Conservation (phyloP, 2,888 invertebrate species). For the Capitulum mitella region DNA sequence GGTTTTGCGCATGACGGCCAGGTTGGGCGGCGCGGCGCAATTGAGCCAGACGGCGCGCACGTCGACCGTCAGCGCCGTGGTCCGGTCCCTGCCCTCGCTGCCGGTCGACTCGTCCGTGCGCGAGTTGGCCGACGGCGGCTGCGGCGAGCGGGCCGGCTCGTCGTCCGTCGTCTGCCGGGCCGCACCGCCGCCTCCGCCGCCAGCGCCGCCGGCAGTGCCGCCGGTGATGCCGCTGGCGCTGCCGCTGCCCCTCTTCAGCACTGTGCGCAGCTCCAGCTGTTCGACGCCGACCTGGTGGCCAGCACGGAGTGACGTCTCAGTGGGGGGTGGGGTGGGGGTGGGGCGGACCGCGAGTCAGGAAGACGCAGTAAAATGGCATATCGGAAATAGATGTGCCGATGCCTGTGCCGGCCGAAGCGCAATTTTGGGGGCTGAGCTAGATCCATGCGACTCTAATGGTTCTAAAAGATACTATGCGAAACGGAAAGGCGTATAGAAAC, state of each 20-base stretch:
- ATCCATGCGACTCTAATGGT: too few species aligned
- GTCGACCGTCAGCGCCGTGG: constrained; percentile 52
- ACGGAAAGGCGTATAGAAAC: too few species aligned
- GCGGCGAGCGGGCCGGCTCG: constrained; percentile 7
- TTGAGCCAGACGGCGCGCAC: constrained; percentile 91
- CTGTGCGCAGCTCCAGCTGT: constrained; percentile 6
- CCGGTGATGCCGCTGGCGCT: not conserved
- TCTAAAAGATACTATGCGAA: too few species aligned
- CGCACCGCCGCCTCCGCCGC: not conserved
- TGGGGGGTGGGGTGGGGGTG: too few species aligned
- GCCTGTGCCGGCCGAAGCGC: too few species aligned
- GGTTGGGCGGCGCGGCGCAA: constrained; percentile 91
- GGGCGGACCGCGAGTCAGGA: too few species aligned
- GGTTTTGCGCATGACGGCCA: constrained; percentile 87
- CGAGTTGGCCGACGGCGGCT: constrained; percentile 9
- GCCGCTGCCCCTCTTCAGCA: not conserved
- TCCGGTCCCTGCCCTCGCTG: constrained; percentile 27
- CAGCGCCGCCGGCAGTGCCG: not conserved
- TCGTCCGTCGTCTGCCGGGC: not conserved
- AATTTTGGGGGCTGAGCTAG: too few species aligned
- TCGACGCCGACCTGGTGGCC: not conserved
- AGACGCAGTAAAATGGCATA: too few species aligned
- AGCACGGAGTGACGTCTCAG: too few species aligned
- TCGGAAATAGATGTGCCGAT: too few species aligned
- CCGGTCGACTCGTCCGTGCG: constrained; percentile 27